Evolutionary conservation across 2,888 invertebrate genomes (phyloP), one percentile per base, ranked within the genome.

Genomic region (Leucania comma): DNA sequence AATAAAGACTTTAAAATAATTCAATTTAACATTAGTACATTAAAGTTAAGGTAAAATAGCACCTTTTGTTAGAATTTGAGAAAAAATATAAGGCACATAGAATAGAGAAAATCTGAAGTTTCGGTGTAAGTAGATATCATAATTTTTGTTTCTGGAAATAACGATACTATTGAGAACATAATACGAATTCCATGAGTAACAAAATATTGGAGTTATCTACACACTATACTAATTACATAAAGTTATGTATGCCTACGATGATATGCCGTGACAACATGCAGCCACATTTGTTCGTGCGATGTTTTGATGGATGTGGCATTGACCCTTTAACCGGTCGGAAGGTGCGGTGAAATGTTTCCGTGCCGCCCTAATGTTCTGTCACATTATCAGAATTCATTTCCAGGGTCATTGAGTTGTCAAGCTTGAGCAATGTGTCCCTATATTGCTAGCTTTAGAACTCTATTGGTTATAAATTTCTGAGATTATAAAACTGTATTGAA

Each of bases 151-250:
- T 74, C 84, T 91, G 93, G 94, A 94, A 93, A 93, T 92, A 90
- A 87, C 93, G 87, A 93, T 94, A 94, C 91, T 94, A 95, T 94
- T 83, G 80, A 91, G 74, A 90, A 92, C 90, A 93, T 93, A 95
- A 94, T 94, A 95, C 89, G 93, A 93, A 93, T 93, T 95, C 93
- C 94, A 92, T 89, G 83, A 63, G 50, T 46, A 73, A 82, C 82
- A 82, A 85, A 82, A 74, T 72, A 68, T 67, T 72, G 57, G 80
- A 87, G 71, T 82, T 76, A 81, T 76, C 83, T 85, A 86, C 80
- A 81, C 74, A 72, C 75, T 78, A 78, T 68, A 68, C 59, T 76
- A 79, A 64, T 76, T 76, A 79, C 63, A 75, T 73, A 75, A 68
- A 22, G 59, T 59, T 71, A 84, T 68, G 72, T 71, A 84, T 66